A percentile compares a stretch with the other conserved stretches of the same genome.
These are phyloP conservation scores for Anthonomus grandis DNA, from an alignment of 1,140 invertebrate genomes.

Conservation along the genomic window DNA sequence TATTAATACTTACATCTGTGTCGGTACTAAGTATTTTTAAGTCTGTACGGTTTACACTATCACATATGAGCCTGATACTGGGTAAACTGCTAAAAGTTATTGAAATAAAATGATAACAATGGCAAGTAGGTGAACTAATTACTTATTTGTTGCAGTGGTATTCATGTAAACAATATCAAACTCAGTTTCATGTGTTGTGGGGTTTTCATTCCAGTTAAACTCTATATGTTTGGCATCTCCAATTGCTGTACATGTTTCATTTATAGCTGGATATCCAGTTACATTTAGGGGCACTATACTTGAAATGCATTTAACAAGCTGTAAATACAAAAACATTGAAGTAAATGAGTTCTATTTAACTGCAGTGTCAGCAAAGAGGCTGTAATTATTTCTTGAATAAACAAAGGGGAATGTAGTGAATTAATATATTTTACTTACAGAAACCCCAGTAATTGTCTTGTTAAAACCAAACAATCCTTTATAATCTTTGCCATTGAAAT, in stretches of 20 bases:
- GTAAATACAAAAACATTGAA: slow-evolving; percentile 4
- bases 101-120: neutral
- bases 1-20: slow-evolving; percentile 15
- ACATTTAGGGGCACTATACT: neutral
- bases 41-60: slow-evolving; percentile 1
- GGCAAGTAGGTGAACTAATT: neutral
- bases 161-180: slow-evolving; percentile 5
- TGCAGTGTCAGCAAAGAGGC: neutral
- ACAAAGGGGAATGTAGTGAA: too few relatives aligned
- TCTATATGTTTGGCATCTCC: slow-evolving; percentile 4
- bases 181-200: neutral
- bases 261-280: too few relatives aligned
- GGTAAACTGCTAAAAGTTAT: slow-evolving; percentile 17
- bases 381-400: too few relatives aligned
- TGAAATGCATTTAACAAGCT: slow-evolving; percentile 8
- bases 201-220: neutral
- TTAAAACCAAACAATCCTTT: too few relatives aligned
- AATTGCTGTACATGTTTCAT: slow-evolving; percentile 4
- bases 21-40: slow-evolving; percentile 19
- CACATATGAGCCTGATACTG: slow-evolving; percentile 19
- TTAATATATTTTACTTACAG: too few relatives aligned
- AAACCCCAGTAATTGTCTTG: too few relatives aligned
- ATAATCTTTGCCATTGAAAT: slow-evolving; percentile 6
- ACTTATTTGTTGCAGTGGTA: slow-evolving; percentile 2
- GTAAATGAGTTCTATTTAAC: neutral